A percentile compares a stretch with the other conserved stretches of the same genome.
Evolutionary conservation across 2,888 invertebrate species (phyloP).

Genomic region (Pyralis farinalis): DNA sequence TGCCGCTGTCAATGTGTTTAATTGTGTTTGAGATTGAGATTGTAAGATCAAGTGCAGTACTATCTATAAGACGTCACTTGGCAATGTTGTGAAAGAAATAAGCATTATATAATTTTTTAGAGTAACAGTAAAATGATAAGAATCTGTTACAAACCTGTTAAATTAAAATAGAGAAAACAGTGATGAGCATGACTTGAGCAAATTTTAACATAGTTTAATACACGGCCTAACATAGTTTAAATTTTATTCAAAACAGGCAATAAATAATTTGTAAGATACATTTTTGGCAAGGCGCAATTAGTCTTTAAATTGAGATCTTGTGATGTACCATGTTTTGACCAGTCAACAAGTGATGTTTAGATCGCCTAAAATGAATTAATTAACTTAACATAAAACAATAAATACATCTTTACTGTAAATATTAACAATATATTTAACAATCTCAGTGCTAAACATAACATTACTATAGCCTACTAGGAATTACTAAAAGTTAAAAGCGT

Average conservation of each 20-base stretch:
- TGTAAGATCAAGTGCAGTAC: no score
- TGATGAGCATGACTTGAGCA: constrained; percentile 57
- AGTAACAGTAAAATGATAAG: no score
- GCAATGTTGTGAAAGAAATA: no score
- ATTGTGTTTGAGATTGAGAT: no score
- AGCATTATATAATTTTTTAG: no score
- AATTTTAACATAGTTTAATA: constrained; percentile 28
- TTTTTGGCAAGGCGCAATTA: constrained; percentile 75
- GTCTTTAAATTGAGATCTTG: constrained; percentile 71
- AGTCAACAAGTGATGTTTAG: constrained; percentile 58
- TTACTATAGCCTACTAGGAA: constrained; percentile 12
- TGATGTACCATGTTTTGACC: constrained; percentile 56
- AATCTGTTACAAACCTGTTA: no score
- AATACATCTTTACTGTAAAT: constrained; percentile 27
- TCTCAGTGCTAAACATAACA: constrained; percentile 14
- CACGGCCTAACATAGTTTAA: constrained; percentile 5
- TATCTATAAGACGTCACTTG: no score
- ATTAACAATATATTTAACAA: constrained; percentile 21
- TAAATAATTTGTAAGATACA: constrained; percentile 29
- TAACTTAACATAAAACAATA: constrained; percentile 27
- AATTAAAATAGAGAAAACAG: no score
- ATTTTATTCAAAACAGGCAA: constrained; percentile 27
- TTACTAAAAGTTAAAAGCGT: background rate
- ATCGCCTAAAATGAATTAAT: constrained; percentile 21
- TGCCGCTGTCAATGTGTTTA: no score